Conservation (phyloP, 2,113 vertebrate species). For the Alligator mississippiensis region DNA sequence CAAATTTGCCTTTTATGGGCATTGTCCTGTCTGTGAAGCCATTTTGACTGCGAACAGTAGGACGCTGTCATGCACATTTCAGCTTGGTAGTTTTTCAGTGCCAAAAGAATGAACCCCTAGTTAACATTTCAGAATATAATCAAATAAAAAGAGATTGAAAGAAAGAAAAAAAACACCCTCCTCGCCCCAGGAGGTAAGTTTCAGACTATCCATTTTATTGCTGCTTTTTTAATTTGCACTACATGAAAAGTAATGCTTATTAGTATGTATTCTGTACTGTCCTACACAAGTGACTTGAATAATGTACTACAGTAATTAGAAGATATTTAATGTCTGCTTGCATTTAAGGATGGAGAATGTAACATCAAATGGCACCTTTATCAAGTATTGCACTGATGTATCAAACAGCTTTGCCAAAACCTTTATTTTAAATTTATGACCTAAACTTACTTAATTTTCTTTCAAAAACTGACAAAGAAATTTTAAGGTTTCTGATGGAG, state of each 20-base stretch:
- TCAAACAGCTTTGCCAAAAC: not conserved
- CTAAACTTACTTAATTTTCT: not conserved
- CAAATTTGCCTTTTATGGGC: slow-evolving; percentile 2
- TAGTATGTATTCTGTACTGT: not conserved
- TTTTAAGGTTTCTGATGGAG: not conserved
- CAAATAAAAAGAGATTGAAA: not conserved
- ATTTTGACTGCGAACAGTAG: not conserved
- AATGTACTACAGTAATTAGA: not conserved
- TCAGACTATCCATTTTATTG: not conserved
- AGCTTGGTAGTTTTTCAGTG: not conserved
- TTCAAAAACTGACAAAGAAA: not conserved
- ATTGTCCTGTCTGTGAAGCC: slow-evolving; percentile 3
- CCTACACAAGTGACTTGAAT: not conserved
- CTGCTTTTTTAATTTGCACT: not conserved
- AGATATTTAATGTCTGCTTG: not conserved
- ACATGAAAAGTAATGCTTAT: not conserved
- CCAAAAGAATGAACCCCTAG: not conserved
- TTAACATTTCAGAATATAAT: slow-evolving; percentile 15
- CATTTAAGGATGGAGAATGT: not conserved
- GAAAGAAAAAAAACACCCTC: fast-evolving
- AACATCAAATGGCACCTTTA: not conserved
- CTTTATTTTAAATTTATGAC: not conserved
- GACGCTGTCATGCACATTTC: not conserved
- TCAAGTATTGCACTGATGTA: not conserved
- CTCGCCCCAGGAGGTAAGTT: not conserved